These are phyloP conservation scores for Ornithorhynchus anatinus DNA, from an alignment of 2,113 vertebrate genomes.

Conservation along the genomic window DNA sequence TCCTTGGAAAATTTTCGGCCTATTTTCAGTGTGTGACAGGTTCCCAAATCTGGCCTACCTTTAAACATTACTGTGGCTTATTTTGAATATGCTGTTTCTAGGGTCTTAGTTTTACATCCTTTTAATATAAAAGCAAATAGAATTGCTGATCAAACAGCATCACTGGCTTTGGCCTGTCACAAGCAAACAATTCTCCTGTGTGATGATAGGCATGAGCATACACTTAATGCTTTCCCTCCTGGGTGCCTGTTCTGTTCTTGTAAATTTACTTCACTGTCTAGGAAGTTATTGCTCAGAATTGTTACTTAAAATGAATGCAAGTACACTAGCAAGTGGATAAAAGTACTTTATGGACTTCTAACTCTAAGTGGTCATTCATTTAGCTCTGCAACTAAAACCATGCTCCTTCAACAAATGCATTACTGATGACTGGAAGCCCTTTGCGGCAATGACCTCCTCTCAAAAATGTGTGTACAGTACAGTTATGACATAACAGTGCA, in stretches of 20 bases:
- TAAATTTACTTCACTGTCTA: neutral
- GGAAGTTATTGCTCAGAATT: neutral
- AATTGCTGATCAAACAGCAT: neutral
- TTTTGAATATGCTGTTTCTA: rapidly evolving
- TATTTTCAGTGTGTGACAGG: neutral
- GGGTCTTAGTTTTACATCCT: neutral
- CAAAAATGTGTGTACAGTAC: too few relatives aligned
- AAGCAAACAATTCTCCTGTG: neutral
- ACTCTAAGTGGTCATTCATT: rapidly evolving
- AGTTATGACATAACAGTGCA: neutral
- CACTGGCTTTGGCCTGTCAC: neutral
- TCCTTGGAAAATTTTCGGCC: neutral
- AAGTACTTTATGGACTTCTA: neutral
- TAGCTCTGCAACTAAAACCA: neutral
- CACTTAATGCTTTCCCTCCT: neutral
- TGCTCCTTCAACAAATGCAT: rapidly evolving
- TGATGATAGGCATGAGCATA: neutral
- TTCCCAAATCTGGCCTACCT: neutral
- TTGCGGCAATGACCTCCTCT: neutral
- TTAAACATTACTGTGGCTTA: neutral
- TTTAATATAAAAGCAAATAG: neutral
- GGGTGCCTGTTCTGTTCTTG: neutral
- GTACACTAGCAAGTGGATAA: neutral
- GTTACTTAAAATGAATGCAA: neutral
- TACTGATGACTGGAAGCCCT: neutral